Evolutionary conservation across 2,888 invertebrate species (phyloP).

Genomic region (Argynnis bischoffii): DNA sequence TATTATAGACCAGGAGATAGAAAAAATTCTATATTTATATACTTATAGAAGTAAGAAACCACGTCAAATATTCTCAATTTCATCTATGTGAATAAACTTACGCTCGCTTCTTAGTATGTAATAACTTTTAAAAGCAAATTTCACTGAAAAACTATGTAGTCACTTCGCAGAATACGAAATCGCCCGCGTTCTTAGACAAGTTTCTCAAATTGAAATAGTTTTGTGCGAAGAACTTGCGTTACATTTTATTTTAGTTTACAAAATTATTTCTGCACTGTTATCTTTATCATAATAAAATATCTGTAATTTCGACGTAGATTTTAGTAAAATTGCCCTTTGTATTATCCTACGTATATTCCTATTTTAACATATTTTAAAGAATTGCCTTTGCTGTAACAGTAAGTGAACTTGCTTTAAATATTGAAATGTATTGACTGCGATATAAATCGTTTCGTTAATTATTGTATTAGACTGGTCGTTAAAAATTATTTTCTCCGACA

Average conservation of each 20-base stretch:
- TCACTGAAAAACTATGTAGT: conserved; percentile 15
- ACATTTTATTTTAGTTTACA: conserved; percentile 15
- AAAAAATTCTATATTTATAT: too few relatives aligned
- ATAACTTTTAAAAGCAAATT: conserved; percentile 23
- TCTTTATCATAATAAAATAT: neutral
- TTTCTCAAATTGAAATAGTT: conserved; percentile 22
- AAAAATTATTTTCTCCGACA: too few relatives aligned
- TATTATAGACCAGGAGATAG: too few relatives aligned
- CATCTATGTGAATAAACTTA: conserved; percentile 12
- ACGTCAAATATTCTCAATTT: conserved; percentile 7
- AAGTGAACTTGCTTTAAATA: too few relatives aligned
- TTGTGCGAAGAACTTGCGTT: conserved; percentile 10
- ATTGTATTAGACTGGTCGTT: too few relatives aligned
- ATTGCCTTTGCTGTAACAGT: too few relatives aligned
- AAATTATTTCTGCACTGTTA: conserved; percentile 3
- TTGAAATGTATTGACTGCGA: too few relatives aligned
- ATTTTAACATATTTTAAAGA: too few relatives aligned
- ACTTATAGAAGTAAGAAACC: neutral
- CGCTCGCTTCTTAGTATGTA: conserved; percentile 5
- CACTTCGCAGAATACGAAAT: conserved; percentile 17
- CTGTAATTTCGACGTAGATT: too few relatives aligned
- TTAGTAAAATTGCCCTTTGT: too few relatives aligned
- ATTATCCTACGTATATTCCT: too few relatives aligned
- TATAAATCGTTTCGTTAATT: too few relatives aligned
- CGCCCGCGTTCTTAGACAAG: conserved; percentile 20